Evolutionary conservation across 92 coral and sea anemone genomes (phyloP).

Genomic region (Chrysogorgia sp.): DNA sequence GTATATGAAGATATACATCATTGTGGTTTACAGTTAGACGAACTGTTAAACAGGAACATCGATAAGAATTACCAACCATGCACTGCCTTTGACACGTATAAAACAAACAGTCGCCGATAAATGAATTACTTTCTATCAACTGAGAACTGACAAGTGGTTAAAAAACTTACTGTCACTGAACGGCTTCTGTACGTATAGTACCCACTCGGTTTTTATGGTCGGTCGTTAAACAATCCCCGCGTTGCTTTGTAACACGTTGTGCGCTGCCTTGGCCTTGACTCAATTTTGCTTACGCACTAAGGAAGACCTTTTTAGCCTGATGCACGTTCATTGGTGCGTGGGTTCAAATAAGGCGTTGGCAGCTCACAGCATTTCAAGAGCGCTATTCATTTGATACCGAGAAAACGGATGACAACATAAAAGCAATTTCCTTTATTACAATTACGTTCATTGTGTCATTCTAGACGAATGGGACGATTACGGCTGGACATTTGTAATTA

Average conservation of each 20-base stretch:
- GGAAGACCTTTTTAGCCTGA: not conserved
- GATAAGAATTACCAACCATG: too few relatives aligned
- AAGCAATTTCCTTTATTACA: slow-evolving; percentile 34
- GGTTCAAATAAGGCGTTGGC: slow-evolving; percentile 13
- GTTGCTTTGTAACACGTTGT: not conserved
- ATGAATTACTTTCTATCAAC: too few relatives aligned
- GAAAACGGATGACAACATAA: slow-evolving; percentile 6
- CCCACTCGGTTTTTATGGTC: too few relatives aligned
- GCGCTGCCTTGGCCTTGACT: not conserved
- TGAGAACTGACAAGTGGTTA: too few relatives aligned
- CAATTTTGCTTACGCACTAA: not conserved
- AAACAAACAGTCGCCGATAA: too few relatives aligned
- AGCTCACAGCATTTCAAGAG: slow-evolving; percentile 6
- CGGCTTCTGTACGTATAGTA: too few relatives aligned
- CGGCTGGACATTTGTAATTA: not conserved
- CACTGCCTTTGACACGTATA: too few relatives aligned
- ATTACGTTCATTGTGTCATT: not conserved
- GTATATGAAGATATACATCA: too few relatives aligned
- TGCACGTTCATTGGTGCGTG: slow-evolving; percentile 21
- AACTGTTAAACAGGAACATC: too few relatives aligned
- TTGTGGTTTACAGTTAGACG: too few relatives aligned
- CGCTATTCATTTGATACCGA: not conserved
- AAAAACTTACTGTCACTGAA: too few relatives aligned
- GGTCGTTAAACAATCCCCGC: not conserved
- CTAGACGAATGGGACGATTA: not conserved